Base-by-base conservation (phyloP, 2,797 vertebrate genomes). In the Rhodeus uyekii region DNA sequence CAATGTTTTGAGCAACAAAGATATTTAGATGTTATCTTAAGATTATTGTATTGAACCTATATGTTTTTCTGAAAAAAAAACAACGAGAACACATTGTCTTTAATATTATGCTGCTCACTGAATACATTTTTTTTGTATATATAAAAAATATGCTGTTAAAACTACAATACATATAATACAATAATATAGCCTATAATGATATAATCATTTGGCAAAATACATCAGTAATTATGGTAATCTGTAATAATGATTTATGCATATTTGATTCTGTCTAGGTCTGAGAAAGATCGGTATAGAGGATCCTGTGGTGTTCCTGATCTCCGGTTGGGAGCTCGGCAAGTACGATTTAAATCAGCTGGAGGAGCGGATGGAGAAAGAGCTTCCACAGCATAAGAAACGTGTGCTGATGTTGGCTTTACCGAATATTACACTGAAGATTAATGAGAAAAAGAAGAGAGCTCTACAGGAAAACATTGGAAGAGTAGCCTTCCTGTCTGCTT, bases 291-390 rank as follows among this genome's bases (percentile, higher is more conserved):
- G 87, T 0, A 22, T 90, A 38, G 12, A 27, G 0, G 88, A 88
- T 0, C 89, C 92, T 4, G 85, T 83, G 27, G 86, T 94, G 69
- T 95, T 95, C 88, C 86, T 94, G 0, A 90, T 95, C 78, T 93
- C 92, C 65, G 88, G 91, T 67, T 87, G 87, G 8, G 83, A 87
- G 0, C 86, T 93, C 0, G 2, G 38, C 6, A 80, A 83, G 34
- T 92, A 87, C 2, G 93, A 95, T 85, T 94, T 94, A 50, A 90
- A 88, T 1, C n/a, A 29, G 58, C 88, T 95, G 1, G 5, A 93
- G 82, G 84, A 92, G 63, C 91, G 89, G 13, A 89, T 94, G 88
- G 92, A 93, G 78, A 90, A 76, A 3, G 93, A 94, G 48, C 86
- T 95, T 67, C 89, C 92, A 0, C 89, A 90, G 48, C 91, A 92